Conservation (phyloP, 2,888 invertebrate genomes). For the Incurvaria masculella region DNA sequence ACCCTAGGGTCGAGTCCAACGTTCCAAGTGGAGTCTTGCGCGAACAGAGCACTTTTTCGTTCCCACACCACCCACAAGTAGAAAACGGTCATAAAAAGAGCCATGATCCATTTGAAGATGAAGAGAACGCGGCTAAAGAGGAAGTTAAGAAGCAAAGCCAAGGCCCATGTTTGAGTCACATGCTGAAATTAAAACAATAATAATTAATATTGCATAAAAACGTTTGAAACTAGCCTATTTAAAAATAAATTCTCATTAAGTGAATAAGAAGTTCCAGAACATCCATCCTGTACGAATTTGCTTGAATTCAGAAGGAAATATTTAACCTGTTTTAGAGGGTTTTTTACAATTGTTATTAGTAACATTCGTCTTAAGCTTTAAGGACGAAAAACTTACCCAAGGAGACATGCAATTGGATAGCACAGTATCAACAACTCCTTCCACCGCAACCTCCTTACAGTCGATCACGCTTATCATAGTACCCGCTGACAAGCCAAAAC, state of each 20-base stretch:
- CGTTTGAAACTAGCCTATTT: background rate
- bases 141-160: conserved; percentile 68
- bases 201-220: background rate
- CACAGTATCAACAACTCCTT: conserved; percentile 24
- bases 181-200: conserved; percentile 57
- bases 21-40: conserved; percentile 67
- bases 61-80: conserved; percentile 70
- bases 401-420: conserved; percentile 47
- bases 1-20: conserved; percentile 63
- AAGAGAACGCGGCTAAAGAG: conserved; percentile 84
- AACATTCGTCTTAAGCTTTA: no score
- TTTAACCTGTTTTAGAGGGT: background rate
- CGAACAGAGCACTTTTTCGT: conserved; percentile 52
- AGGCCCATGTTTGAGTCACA: conserved; percentile 67
- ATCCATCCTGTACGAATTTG: background rate
- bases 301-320: background rate
- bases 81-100: conserved; percentile 58
- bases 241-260: no score
- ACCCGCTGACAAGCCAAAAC: conserved; percentile 59
- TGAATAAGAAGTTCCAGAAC: background rate
- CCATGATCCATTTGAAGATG: conserved; percentile 73
- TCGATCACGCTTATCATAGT: conserved; percentile 64
- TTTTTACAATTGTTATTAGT: no score
- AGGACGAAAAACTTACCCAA: conserved; percentile 52
- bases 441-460: conserved; percentile 30